Conservation (phyloP, 2,113 vertebrate genomes). For the Tachysurus fulvidraco region DNA sequence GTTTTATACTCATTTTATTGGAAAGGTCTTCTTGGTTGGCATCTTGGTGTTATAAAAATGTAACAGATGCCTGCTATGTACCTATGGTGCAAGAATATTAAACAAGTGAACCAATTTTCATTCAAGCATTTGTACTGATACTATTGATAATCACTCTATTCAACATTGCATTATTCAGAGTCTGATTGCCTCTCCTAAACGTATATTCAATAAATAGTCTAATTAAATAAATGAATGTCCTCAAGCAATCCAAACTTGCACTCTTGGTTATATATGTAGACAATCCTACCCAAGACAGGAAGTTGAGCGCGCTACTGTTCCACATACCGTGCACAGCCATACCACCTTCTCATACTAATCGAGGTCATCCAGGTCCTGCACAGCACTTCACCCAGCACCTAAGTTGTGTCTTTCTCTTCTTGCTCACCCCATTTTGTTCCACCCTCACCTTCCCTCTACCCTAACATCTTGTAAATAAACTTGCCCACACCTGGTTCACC, state of each 20-base stretch:
- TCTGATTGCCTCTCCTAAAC: not conserved
- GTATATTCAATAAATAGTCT: not conserved
- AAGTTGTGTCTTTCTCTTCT: no score
- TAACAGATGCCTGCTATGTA: not conserved
- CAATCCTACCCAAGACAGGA: no score
- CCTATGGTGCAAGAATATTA: not conserved
- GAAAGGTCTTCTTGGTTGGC: slow-evolving; percentile 18
- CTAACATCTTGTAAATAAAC: no score
- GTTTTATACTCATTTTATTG: slow-evolving; percentile 38
- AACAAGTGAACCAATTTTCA: not conserved
- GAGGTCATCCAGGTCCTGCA: no score
- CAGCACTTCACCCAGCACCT: no score
- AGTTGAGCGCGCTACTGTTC: no score
- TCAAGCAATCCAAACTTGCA: not conserved
- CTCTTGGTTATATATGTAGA: not conserved
- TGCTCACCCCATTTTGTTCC: no score
- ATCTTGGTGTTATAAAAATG: not conserved
- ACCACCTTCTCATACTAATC: no score
- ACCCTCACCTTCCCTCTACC: no score
- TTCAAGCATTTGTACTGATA: not conserved
- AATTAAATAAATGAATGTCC: not conserved
- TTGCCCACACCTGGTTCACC: no score
- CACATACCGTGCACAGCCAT: no score
- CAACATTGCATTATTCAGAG: not conserved
- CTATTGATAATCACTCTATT: not conserved